Evolutionary conservation across 2,113 vertebrate species (phyloP).

Genomic region (Pedionomus torquatus): DNA sequence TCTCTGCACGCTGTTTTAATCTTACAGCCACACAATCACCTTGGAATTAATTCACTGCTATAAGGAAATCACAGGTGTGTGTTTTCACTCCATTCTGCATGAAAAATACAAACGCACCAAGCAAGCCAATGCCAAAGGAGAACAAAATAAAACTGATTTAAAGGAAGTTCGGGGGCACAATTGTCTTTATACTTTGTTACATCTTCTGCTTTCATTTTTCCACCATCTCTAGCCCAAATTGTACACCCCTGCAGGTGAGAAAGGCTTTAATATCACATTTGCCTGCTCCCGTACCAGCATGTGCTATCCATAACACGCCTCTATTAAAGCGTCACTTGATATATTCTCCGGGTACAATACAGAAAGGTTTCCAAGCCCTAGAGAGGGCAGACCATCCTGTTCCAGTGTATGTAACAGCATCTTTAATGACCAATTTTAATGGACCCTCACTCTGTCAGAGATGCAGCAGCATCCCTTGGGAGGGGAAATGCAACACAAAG

Average conservation of each 20-base stretch:
- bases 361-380: background rate
- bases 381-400: background rate
- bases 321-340: background rate
- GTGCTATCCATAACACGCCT: background rate
- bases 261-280: background rate
- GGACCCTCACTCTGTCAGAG: background rate
- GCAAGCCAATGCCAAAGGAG: background rate
- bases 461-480: background rate
- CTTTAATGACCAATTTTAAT: background rate
- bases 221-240: background rate
- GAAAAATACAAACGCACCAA: background rate
- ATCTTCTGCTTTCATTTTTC: background rate
- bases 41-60: background rate
- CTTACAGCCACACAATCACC: background rate
- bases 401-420: accelerated
- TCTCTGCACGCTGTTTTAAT: background rate
- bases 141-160: accelerated
- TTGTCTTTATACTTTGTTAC: background rate
- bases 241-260: accelerated
- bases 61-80: accelerated
- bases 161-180: background rate
- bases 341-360: background rate
- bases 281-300: background rate
- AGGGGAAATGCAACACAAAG: background rate
- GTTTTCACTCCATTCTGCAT: background rate